Conservation (phyloP, 2,888 invertebrate genomes). For the Eristalis pertinax region DNA sequence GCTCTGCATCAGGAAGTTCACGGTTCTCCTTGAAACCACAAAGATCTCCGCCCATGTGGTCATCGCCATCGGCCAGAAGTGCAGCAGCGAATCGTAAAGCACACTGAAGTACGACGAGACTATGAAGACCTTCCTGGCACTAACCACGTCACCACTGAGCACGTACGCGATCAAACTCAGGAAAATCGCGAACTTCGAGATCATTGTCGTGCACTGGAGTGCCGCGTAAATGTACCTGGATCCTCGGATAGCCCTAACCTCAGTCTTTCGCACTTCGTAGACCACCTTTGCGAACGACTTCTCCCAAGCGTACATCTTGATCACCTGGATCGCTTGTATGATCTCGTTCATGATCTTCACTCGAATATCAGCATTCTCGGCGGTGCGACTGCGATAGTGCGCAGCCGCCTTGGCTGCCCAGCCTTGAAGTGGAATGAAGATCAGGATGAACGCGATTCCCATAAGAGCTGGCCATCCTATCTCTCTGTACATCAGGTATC, state of each 20-base stretch:
- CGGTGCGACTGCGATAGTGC: conserved; percentile 86
- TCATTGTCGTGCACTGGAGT: conserved; percentile 87
- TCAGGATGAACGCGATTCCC: conserved; percentile 86
- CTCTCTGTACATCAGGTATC: conserved; percentile 83
- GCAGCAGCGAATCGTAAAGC: conserved; percentile 88
- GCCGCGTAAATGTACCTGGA: conserved; percentile 87
- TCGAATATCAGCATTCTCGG: conserved; percentile 90
- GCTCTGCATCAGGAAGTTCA: conserved; percentile 84
- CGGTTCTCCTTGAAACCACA: conserved; percentile 88
- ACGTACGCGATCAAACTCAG: conserved; percentile 88
- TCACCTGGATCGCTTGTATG: conserved; percentile 90
- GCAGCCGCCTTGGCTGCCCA: conserved; percentile 88
- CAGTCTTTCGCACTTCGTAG: conserved; percentile 87
- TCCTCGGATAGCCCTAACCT: conserved; percentile 86
- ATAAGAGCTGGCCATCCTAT: conserved; percentile 87
- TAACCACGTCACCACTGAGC: conserved; percentile 84
- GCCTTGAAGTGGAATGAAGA: conserved; percentile 89
- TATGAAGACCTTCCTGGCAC: conserved; percentile 90
- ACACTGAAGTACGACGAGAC: conserved; percentile 91
- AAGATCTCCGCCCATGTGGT: conserved; percentile 89
- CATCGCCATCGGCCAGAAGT: conserved; percentile 90
- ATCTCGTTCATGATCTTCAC: conserved; percentile 95
- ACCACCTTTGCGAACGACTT: conserved; percentile 89
- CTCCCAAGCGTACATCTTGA: conserved; percentile 96
- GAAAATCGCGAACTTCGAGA: conserved; percentile 90